These are phyloP conservation scores for Theristicus caerulescens DNA, from an alignment of 2,113 vertebrate genomes.

Conservation along the genomic window DNA sequence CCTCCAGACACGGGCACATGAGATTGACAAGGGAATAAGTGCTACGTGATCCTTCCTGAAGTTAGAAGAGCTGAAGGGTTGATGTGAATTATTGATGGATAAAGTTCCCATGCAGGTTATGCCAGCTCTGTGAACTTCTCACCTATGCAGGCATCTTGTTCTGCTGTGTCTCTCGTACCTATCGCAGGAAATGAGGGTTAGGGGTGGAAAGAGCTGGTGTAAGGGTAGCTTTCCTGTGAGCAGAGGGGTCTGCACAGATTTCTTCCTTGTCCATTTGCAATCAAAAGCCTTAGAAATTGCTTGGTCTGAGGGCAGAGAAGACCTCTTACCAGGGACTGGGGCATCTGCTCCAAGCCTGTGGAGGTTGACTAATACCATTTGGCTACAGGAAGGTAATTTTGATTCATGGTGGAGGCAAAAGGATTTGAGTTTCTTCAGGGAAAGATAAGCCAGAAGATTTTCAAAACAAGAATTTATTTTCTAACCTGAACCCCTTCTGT, in stretches of 20 bases:
- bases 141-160: background rate
- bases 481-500: background rate
- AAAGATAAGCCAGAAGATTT: background rate
- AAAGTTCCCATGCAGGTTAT: background rate
- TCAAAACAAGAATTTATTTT: background rate
- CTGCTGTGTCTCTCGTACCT: background rate
- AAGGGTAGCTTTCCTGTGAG: background rate
- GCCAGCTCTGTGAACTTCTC: background rate
- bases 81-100: background rate
- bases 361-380: background rate
- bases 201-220: background rate
- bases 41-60: background rate
- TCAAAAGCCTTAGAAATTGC: background rate
- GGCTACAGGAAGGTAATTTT: background rate
- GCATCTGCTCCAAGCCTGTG: background rate
- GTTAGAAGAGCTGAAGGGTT: background rate
- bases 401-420: background rate
- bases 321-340: background rate
- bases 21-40: background rate
- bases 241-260: background rate
- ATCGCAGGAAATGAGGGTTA: background rate
- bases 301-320: background rate
- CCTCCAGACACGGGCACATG: background rate
- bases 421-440: background rate
- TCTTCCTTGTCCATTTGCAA: background rate